A percentile compares a stretch with the other conserved stretches of the same genome.
Evolutionary conservation across 2,888 invertebrate species (phyloP).

Genomic region (Caenorhabditis sp.): DNA sequence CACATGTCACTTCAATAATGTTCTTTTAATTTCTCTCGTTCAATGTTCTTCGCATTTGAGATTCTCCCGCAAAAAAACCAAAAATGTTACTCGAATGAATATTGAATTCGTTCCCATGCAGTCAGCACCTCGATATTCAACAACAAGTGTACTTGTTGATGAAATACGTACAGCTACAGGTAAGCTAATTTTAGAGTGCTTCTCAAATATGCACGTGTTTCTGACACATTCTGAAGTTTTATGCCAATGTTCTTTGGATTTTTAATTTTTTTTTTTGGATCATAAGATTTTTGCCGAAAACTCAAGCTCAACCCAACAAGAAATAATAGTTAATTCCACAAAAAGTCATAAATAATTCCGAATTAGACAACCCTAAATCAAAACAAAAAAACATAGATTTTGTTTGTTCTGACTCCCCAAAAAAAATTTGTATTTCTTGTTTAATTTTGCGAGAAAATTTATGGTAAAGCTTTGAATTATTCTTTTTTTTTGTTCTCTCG

Average conservation of each 20-base stretch:
- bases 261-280: not conserved
- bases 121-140: slow-evolving; percentile 35
- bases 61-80: not conserved
- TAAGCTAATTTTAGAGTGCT: not conserved
- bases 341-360: not conserved
- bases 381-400: not conserved
- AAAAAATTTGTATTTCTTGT: no score
- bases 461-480: no score
- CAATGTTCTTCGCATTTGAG: not conserved
- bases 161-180: slow-evolving; percentile 6
- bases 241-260: not conserved
- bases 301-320: not conserved
- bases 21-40: no score
- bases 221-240: not conserved
- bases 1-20: no score
- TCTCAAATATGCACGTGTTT: not conserved
- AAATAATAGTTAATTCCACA: not conserved
- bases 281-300: no score
- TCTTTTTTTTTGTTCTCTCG: not conserved
- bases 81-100: not conserved
- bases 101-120: slow-evolving; percentile 2
- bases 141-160: slow-evolving; percentile 35
- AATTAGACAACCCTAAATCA: not conserved
- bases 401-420: not conserved
- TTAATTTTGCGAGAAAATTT: no score